phyloP scores from a whole-genome alignment of 1,140 invertebrate species.

The Drosophila ohnishii region DNA sequence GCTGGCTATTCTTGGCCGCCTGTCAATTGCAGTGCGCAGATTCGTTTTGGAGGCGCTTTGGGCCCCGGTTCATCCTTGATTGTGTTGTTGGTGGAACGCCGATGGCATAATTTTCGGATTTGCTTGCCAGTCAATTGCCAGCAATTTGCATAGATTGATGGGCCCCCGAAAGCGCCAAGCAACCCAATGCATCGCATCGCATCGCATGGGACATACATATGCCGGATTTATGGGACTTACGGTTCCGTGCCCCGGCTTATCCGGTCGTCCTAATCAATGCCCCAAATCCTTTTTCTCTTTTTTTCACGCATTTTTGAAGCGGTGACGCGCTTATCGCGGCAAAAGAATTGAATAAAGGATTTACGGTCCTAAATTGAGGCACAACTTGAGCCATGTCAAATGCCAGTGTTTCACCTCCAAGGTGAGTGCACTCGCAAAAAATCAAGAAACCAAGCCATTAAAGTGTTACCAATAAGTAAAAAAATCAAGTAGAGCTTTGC shows the following conservation, averaged over 20 bases:
- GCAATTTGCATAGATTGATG: constrained; percentile 62
- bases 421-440: constrained; percentile 10
- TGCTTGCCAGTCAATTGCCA: constrained; percentile 56
- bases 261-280: constrained; percentile 62
- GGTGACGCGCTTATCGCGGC: constrained; percentile 66
- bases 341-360: constrained; percentile 77
- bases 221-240: constrained; percentile 49
- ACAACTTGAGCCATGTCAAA: constrained; percentile 69
- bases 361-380: constrained; percentile 65
- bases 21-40: constrained; percentile 45
- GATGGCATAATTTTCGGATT: constrained; percentile 74
- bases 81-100: constrained; percentile 55
- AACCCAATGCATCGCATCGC: constrained; percentile 1
- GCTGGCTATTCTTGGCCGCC: constrained; percentile 41
- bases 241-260: constrained; percentile 23
- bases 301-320: constrained; percentile 30
- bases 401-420: constrained; percentile 22
- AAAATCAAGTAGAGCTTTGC: too few species aligned
- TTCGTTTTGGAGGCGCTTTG: constrained; percentile 42
- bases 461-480: neutral
- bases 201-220: constrained; percentile 7
- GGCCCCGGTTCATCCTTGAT: constrained; percentile 16
- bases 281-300: constrained; percentile 37
- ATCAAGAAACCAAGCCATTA: neutral
- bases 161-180: neutral